These are phyloP conservation scores for Drosophila ercepeae DNA, from an alignment of 1,140 invertebrate genomes.

Conservation along the genomic window DNA sequence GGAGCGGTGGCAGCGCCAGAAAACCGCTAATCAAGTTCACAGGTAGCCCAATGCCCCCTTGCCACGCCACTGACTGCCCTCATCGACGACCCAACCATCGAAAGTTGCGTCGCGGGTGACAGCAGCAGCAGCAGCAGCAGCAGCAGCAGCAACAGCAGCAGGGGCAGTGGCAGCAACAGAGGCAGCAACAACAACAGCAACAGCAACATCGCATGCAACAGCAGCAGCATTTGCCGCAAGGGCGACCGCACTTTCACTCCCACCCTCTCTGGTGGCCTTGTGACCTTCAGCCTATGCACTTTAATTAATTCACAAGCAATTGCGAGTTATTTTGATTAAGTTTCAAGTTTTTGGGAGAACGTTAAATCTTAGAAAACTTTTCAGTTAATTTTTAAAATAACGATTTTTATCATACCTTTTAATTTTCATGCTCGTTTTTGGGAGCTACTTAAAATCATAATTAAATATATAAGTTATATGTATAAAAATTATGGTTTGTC, in stretches of 20 bases:
- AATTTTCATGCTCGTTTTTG: no score
- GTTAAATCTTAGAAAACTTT: no score
- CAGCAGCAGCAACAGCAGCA: constrained; percentile 11
- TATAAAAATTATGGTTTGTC: no score
- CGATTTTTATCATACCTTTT: no score
- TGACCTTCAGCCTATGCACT: constrained; percentile 48
- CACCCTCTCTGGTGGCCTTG: constrained; percentile 1
- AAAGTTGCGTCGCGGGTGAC: constrained; percentile 42
- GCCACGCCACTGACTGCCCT: constrained; percentile 1
- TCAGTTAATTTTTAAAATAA: no score
- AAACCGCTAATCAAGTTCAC: constrained; percentile 81
- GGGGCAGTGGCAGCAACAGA: constrained; percentile 18
- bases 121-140: constrained; percentile 9
- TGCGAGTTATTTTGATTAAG: no score
- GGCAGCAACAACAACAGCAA: constrained; percentile 1
- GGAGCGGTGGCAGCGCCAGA: constrained; percentile 9
- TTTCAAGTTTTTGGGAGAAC: no score
- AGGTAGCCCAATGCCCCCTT: constrained; percentile 42
- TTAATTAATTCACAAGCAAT: neutral
- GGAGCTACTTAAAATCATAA: no score
- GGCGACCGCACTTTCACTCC: constrained; percentile 41
- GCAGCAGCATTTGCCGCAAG: constrained; percentile 20
- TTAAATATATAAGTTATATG: no score
- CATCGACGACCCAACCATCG: constrained; percentile 32
- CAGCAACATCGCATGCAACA: constrained; percentile 7